A percentile compares a stretch with the other conserved stretches of the same genome.
Conservation (phyloP, 2,797 vertebrate species). For the Oreochromis mossambicus region DNA sequence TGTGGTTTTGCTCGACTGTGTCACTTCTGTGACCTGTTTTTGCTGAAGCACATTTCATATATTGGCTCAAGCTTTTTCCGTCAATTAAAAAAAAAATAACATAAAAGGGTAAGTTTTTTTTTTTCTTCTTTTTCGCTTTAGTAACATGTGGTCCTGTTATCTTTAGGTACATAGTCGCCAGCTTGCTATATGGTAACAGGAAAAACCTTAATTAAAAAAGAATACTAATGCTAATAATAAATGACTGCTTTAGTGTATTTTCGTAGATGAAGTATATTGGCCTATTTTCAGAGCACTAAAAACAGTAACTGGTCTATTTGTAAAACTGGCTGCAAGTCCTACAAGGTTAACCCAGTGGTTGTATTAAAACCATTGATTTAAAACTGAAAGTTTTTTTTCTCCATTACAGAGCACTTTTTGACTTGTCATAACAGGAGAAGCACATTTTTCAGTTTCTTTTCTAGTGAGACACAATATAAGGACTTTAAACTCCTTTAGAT, state of each 20-base stretch:
- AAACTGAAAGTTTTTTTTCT: neutral
- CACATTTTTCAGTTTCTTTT: neutral
- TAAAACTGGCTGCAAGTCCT: neutral
- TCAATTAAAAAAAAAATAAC: neutral
- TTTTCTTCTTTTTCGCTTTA: neutral
- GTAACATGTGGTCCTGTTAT: neutral
- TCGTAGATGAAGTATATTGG: neutral
- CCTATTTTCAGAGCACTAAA: neutral
- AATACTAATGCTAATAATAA: neutral
- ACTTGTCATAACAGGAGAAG: neutral
- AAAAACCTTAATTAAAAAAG: neutral
- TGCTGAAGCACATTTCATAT: neutral
- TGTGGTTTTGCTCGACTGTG: slow-evolving; percentile 35
- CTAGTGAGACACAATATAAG: neutral
- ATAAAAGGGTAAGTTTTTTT: neutral
- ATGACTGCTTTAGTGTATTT: neutral
- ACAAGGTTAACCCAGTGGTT: neutral
- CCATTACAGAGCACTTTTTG: neutral
- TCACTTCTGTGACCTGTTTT: slow-evolving; percentile 22
- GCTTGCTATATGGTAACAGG: neutral
- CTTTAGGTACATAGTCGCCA: neutral
- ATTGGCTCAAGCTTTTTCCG: neutral
- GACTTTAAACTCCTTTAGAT: neutral
- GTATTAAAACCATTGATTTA: neutral
- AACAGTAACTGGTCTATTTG: neutral